Percentiles rank a stretch among this genome's conserved stretches.
phyloP scores from a whole-genome alignment of 2,888 invertebrate species.

The Hyposoter dolosus region DNA sequence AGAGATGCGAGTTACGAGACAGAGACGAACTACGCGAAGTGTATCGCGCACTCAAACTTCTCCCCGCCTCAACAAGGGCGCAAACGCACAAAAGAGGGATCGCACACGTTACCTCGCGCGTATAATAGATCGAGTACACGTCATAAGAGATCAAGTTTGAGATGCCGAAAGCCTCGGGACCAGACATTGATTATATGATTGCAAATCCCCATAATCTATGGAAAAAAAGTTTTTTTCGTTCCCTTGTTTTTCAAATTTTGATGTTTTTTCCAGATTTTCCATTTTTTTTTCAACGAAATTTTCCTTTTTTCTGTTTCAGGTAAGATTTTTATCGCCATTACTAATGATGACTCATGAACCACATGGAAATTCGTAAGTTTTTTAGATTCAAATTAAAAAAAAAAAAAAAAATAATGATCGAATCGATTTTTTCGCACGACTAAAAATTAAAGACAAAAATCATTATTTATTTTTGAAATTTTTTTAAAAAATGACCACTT shows the following conservation, averaged over 20 bases:
- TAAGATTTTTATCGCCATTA: constrained; percentile 2
- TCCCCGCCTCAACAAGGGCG: neutral
- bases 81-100: constrained; percentile 15
- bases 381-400: neutral
- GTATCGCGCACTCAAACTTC: constrained; percentile 3
- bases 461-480: no score
- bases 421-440: neutral
- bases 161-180: neutral
- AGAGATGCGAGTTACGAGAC: neutral
- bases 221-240: neutral
- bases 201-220: neutral
- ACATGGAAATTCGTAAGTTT: constrained; percentile 3
- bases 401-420: neutral
- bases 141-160: neutral
- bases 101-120: neutral
- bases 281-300: neutral
- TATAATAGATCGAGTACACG: neutral
- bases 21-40: neutral
- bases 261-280: neutral
- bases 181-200: neutral
- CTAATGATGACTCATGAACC: neutral
- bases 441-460: neutral
- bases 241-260: neutral
- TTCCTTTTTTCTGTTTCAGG: constrained; percentile 13
- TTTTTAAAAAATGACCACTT: no score